phyloP scores from a whole-genome alignment of 1,140 invertebrate species.

The Protaetia brevitarsis region DNA sequence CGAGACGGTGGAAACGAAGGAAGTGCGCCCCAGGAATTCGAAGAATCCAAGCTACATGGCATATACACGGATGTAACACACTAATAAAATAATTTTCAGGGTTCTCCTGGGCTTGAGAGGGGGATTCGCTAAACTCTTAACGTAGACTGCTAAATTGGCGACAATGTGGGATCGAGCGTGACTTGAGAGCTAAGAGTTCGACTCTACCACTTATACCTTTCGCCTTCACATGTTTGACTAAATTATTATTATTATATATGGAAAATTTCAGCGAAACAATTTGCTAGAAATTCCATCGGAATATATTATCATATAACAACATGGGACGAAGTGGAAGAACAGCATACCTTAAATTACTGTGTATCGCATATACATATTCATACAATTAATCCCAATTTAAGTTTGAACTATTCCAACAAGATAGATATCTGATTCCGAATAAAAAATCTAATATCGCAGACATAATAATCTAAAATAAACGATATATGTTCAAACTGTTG shows the following conservation, averaged over 20 bases:
- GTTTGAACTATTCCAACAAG: no score
- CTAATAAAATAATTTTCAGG: slow-evolving; percentile 33
- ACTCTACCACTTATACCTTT: background rate
- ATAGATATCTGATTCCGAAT: no score
- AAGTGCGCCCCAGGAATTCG: slow-evolving; percentile 25
- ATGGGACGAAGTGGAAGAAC: no score
- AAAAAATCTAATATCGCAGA: no score
- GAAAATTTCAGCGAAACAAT: slow-evolving; percentile 3
- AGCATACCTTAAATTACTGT: no score
- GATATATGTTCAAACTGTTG: no score
- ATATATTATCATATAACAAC: no score
- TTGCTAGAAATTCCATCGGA: background rate
- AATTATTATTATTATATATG: slow-evolving; percentile 17
- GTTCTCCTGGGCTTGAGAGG: background rate
- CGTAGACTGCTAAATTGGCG: slow-evolving; percentile 31
- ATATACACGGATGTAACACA: slow-evolving; percentile 29
- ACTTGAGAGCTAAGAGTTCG: slow-evolving; percentile 30
- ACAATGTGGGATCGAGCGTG: slow-evolving; percentile 27
- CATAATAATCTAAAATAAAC: no score
- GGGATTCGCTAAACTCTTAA: slow-evolving; percentile 4
- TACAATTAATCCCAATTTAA: no score
- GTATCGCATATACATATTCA: no score
- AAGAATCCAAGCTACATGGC: slow-evolving; percentile 21
- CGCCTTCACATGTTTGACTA: background rate
- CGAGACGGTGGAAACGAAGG: slow-evolving; percentile 1